A percentile compares a stretch with the other conserved stretches of the same genome.
Conservation (phyloP, 2,888 invertebrate genomes). For the Pachycephus smyrnensis region DNA sequence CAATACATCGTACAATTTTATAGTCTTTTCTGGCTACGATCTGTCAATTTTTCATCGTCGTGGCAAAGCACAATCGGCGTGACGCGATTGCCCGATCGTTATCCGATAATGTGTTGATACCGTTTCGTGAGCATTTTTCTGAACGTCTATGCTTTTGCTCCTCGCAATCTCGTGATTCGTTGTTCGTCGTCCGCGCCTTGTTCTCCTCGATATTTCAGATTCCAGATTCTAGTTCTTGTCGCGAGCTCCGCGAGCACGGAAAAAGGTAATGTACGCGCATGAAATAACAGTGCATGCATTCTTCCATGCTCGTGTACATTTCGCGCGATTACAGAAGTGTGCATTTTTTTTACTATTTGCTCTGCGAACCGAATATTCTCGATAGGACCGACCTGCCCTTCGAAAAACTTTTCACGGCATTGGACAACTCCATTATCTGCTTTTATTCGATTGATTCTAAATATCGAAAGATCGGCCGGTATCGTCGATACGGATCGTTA, state of each 20-base stretch:
- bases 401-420: not conserved
- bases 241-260: not conserved
- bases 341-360: conserved; percentile 19
- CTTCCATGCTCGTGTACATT: conserved; percentile 6
- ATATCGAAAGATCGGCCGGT: not conserved
- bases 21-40: conserved; percentile 36
- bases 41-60: conserved; percentile 21
- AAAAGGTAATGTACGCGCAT: not conserved
- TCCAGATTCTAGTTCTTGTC: not conserved
- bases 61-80: not conserved
- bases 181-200: not conserved
- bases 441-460: not conserved
- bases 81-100: not conserved
- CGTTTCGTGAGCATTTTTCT: not conserved
- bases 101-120: not conserved
- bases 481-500: not conserved
- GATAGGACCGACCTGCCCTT: not conserved
- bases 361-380: not conserved
- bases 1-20: conserved; percentile 35
- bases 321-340: conserved; percentile 19
- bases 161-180: conserved; percentile 1
- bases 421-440: not conserved
- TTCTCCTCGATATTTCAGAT: not conserved
- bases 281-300: not conserved
- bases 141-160: not conserved